Evolutionary conservation across 2,888 invertebrate species (phyloP).

Genomic region (Artemia sp.): DNA sequence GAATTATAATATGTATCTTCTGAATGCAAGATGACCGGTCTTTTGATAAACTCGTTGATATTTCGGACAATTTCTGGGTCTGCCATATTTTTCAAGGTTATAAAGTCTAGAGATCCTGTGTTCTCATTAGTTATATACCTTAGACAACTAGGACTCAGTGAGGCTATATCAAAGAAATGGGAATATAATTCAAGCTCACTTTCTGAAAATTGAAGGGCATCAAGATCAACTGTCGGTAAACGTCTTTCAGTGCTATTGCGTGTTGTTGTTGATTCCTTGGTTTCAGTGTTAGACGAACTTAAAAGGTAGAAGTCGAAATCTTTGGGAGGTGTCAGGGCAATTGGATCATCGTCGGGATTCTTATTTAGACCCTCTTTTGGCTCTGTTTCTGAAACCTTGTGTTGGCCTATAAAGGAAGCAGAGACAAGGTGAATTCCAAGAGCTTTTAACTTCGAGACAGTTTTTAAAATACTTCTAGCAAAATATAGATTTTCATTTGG

Average conservation of each 20-base stretch:
- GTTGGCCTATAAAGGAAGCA: background rate
- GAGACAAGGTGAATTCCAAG: background rate
- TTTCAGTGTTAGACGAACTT: no score
- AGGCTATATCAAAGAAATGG: background rate
- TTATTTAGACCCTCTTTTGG: background rate
- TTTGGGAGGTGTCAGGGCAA: background rate
- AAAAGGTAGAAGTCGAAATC: no score
- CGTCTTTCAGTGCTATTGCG: background rate
- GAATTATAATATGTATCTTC: constrained; percentile 8
- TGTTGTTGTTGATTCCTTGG: background rate
- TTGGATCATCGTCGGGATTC: background rate
- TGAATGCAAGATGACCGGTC: background rate
- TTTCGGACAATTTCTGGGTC: background rate
- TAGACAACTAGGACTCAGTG: background rate
- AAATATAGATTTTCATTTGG: constrained; percentile 4
- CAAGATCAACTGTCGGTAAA: background rate
- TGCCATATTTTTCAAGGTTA: background rate
- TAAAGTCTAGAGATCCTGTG: background rate
- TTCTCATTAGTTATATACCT: background rate
- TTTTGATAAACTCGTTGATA: background rate
- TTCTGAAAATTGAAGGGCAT: background rate
- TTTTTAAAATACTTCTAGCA: background rate
- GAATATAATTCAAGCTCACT: background rate
- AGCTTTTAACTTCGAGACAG: background rate
- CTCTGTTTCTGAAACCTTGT: background rate